Evolutionary conservation across 53 echinoderm and acorn worm genomes (phyloP).

Genomic region (Astropecten irregularis): DNA sequence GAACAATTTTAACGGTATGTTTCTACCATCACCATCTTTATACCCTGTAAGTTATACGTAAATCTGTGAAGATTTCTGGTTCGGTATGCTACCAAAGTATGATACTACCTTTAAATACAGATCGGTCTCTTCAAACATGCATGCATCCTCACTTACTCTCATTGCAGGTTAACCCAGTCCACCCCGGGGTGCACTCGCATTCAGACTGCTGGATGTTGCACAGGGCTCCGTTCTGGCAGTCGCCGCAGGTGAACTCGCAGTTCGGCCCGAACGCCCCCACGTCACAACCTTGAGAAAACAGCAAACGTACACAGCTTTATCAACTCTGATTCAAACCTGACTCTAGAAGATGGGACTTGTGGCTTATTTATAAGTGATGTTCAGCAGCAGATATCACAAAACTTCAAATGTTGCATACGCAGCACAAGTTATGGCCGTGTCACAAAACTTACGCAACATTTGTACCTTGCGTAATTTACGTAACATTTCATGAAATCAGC

Average conservation of each 20-base stretch:
- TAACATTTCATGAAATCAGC: too few species aligned
- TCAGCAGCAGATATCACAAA: neutral
- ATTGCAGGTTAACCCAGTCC: slow-evolving; percentile 82
- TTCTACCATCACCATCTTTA: too few species aligned
- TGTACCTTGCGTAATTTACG: too few species aligned
- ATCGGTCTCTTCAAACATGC: too few species aligned
- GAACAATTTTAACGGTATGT: too few species aligned
- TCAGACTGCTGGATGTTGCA: slow-evolving; percentile 63
- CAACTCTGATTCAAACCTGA: neutral
- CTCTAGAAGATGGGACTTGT: neutral
- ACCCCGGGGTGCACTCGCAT: slow-evolving; percentile 84
- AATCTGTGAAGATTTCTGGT: too few species aligned
- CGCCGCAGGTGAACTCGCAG: slow-evolving; percentile 71
- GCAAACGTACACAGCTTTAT: neutral
- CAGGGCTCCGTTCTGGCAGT: slow-evolving; percentile 72
- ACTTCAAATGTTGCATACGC: neutral
- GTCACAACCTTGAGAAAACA: slow-evolving; percentile 54
- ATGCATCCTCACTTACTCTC: slow-evolving; percentile 91
- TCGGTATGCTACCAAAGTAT: too few species aligned
- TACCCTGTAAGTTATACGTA: too few species aligned
- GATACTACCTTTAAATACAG: too few species aligned
- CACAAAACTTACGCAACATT: too few species aligned
- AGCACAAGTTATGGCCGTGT: too few species aligned
- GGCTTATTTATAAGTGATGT: neutral
- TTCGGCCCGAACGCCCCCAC: slow-evolving; percentile 71